phyloP scores from a whole-genome alignment of 2,888 invertebrate species.

The Mesorhabditis belari region DNA sequence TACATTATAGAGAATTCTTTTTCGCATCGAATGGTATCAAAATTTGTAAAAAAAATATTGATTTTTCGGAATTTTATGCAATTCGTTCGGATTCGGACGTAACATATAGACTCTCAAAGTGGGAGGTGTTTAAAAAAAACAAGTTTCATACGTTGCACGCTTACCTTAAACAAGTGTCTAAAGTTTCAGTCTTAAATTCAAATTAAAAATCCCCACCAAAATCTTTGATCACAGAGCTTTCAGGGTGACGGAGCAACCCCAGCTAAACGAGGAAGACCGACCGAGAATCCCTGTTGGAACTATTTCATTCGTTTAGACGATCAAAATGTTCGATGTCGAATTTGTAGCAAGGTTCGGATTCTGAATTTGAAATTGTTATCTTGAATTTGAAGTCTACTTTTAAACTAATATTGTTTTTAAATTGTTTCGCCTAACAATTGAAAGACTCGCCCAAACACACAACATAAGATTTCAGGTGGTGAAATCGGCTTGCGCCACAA shows the following conservation, averaged over 20 bases:
- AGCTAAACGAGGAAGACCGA: conserved; percentile 30
- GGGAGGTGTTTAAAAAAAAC: too few relatives aligned
- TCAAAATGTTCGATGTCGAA: conserved; percentile 26
- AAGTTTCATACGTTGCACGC: conserved; percentile 1
- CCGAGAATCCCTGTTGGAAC: conserved; percentile 38
- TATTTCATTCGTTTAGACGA: conserved; percentile 33
- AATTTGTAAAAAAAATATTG: too few relatives aligned
- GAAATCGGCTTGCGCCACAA: conserved; percentile 39
- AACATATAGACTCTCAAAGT: too few relatives aligned
- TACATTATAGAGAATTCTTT: too few relatives aligned
- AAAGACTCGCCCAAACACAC: too few relatives aligned
- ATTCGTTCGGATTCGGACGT: too few relatives aligned
- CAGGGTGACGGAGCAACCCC: conserved; percentile 2
- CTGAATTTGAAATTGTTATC: too few relatives aligned
- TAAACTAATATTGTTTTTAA: not conserved
- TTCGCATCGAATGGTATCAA: too few relatives aligned
- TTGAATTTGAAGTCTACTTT: too few relatives aligned
- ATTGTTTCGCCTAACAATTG: too few relatives aligned
- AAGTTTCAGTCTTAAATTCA: not conserved
- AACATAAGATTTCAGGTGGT: conserved; percentile 27
- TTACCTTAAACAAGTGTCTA: not conserved
- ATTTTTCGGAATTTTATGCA: too few relatives aligned
- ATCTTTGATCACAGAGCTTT: not conserved
- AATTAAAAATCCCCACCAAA: not conserved
- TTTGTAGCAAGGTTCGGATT: conserved; percentile 32